These are phyloP conservation scores for Papilio polyxenes DNA, from an alignment of 1,140 invertebrate species.

Conservation along the genomic window DNA sequence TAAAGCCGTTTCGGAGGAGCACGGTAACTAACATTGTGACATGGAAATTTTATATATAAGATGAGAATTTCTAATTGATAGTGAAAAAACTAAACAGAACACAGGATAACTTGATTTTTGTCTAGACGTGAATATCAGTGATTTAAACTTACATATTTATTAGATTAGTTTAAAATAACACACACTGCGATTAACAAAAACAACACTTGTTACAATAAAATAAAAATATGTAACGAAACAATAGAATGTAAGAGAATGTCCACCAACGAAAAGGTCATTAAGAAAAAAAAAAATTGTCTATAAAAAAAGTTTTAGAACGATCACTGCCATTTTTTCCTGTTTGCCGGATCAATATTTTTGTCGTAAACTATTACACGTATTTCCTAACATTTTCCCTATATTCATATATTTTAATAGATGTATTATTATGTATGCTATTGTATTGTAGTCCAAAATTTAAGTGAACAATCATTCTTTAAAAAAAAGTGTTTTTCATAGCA, in stretches of 20 bases:
- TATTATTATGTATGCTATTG: not conserved
- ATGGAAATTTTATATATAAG: no score
- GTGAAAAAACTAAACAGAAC: not conserved
- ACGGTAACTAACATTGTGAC: no score
- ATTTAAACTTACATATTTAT: conserved; percentile 16
- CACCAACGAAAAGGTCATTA: not conserved
- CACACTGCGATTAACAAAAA: conserved; percentile 23
- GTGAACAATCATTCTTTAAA: no score
- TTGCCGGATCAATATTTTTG: not conserved
- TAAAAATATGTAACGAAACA: no score
- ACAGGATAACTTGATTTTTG: not conserved
- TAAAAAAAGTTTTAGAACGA: not conserved
- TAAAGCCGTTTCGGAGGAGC: no score
- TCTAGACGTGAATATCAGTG: conserved; percentile 29
- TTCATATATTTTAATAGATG: not conserved
- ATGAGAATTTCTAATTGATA: not conserved
- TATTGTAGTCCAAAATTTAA: not conserved
- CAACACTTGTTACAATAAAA: not conserved
- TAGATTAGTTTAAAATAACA: conserved; percentile 26
- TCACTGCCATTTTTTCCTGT: not conserved
- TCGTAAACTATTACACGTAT: not conserved
- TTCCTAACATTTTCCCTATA: not conserved
- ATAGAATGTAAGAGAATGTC: not conserved
- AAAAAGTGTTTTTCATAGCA: not conserved
- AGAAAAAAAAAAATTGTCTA: not conserved